A percentile compares a stretch with the other conserved stretches of the same genome.
phyloP scores from a whole-genome alignment of 2,797 vertebrate genomes.

The Labeo calbasu region DNA sequence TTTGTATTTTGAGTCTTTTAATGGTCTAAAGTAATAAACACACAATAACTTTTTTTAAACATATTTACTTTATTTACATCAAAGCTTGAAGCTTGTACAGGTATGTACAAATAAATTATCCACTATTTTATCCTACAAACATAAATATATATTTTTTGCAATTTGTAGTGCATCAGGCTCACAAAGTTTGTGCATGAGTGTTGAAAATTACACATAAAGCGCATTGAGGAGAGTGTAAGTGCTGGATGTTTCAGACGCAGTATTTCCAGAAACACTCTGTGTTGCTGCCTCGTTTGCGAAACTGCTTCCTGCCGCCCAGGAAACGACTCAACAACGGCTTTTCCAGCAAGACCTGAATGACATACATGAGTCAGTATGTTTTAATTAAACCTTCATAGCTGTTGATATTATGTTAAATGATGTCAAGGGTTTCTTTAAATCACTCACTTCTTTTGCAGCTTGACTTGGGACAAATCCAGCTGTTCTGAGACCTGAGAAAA shows the following conservation, averaged over 20 bases:
- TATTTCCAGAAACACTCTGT: slow-evolving; percentile 69
- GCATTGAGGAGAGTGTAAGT: not conserved
- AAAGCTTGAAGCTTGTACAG: slow-evolving; percentile 15
- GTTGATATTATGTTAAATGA: not conserved
- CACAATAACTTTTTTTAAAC: not conserved
- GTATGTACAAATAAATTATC: slow-evolving; percentile 43
- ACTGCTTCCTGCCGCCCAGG: slow-evolving; percentile 59
- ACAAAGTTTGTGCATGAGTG: slow-evolving; percentile 22
- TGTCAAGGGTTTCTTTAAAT: not conserved
- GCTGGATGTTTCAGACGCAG: slow-evolving; percentile 61
- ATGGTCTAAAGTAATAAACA: not conserved
- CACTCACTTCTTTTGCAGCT: slow-evolving; percentile 60
- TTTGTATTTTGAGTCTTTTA: not conserved
- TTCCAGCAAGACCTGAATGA: slow-evolving; percentile 56
- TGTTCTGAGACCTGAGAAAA: slow-evolving; percentile 55
- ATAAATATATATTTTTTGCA: slow-evolving; percentile 4
- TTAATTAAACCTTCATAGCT: not conserved
- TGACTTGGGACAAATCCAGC: slow-evolving; percentile 47
- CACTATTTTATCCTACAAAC: slow-evolving; percentile 11
- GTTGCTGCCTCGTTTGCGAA: slow-evolving; percentile 60
- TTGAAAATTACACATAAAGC: not conserved
- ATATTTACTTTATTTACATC: slow-evolving; percentile 58
- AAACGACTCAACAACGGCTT: slow-evolving; percentile 53
- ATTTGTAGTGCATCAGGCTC: slow-evolving; percentile 1
- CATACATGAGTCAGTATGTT: not conserved